Evolutionary conservation across 2,888 invertebrate genomes (phyloP), one percentile per base, ranked within the genome.

Genomic region (Empis livida): DNA sequence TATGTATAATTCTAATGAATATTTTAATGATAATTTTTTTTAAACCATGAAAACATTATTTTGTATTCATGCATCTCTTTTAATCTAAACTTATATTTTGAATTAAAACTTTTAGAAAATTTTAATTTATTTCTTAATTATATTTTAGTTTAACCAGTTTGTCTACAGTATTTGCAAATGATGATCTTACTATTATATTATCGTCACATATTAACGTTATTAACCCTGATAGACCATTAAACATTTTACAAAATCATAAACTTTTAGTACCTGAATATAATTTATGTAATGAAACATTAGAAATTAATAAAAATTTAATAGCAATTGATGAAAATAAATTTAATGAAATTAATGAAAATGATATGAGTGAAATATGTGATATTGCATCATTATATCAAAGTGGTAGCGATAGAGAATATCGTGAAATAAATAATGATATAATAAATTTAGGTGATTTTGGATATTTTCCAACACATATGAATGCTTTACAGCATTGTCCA

Each of bases 101-200:
- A n/a, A n/a, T n/a, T n/a, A 20, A 20, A 20, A 20, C 20, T 20
- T 20, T 20, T 20, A 20, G 3, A 20, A 20, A 20, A 5, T 20
- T 20, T 20, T 20, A 5, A 20, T 20, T 5, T 20, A 20, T 8
- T 8, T 27, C 8, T 27, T 27, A 27, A 27, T 5, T 20, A 20
- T 27, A 6, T 27, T 27, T 6, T 9, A 27, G 23, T 27, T 27
- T 27, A 9, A 27, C 23, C 5, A 27, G 23, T 9, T 27, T 27
- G 23, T 27, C 23, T 6, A 9, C 23, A 27, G 9, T 27, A 27
- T 27, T 8, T 27, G 23, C 23, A 27, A 27, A 27, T 27, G 23
- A 27, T 27, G 52, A 64, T 53, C 50, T 66, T 37, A 63, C 65
- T 53, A 57, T 62, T 54, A 53, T 62, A 49, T 60, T 65, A 49